A percentile compares a stretch with the other conserved stretches of the same genome.
Conservation (phyloP, 2,797 vertebrate species). For the Valencia hispanica region DNA sequence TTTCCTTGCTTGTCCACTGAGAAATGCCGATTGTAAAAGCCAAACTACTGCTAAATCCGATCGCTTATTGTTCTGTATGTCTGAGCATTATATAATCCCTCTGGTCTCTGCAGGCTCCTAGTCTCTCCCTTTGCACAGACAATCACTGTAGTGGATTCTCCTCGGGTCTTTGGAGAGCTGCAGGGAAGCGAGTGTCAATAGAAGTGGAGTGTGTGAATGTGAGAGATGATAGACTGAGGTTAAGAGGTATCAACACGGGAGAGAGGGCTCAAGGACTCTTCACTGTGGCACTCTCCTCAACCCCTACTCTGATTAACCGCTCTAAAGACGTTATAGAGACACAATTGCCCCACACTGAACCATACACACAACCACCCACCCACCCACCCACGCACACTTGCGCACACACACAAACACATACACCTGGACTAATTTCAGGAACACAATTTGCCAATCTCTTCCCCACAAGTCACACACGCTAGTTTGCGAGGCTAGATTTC, state of each 20-base stretch:
- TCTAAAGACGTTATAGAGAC: conserved; percentile 76
- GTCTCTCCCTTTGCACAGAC: conserved; percentile 52
- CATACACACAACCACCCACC: conserved; percentile 11
- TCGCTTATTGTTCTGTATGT: conserved; percentile 43
- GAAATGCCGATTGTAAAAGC: conserved; percentile 17
- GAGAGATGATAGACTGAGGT: conserved; percentile 82
- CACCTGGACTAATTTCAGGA: conserved; percentile 2
- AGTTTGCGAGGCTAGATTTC: conserved; percentile 45
- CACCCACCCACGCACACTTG: too few relatives aligned
- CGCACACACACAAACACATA: conserved; percentile 22
- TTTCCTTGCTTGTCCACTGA: conserved; percentile 12
- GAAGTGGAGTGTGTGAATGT: conserved; percentile 74
- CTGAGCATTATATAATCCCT: conserved; percentile 59
- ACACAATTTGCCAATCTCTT: conserved; percentile 20
- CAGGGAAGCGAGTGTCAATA: conserved; percentile 74
- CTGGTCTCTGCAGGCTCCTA: conserved; percentile 53
- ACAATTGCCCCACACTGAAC: conserved; percentile 54
- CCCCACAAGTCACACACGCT: conserved; percentile 34
- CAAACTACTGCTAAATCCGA: conserved; percentile 35
- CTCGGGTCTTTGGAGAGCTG: conserved; percentile 75
- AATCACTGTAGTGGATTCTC: conserved; percentile 74
- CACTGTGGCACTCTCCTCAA: conserved; percentile 73
- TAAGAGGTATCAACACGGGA: conserved; percentile 83
- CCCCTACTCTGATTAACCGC: conserved; percentile 80
- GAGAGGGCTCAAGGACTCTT: conserved; percentile 79